Base-by-base conservation (phyloP, 2,888 invertebrate species). In the Patella ulyssiponensis region DNA sequence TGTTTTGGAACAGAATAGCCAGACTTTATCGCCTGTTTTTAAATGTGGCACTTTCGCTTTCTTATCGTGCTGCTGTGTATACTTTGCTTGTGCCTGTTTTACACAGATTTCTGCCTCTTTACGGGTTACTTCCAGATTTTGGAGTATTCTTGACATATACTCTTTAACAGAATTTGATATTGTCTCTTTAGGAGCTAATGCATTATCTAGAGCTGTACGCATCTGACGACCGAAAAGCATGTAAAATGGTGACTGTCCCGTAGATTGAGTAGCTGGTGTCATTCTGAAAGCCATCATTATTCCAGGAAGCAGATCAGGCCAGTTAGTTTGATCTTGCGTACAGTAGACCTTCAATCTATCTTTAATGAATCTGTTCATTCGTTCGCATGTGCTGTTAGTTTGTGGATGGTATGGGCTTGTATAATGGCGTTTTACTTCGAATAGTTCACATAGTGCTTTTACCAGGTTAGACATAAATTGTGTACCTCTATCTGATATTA, bases 401-500 rank as follows among this genome's bases (percentile, higher is more conserved):
- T 71, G 74, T 7, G 77, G 58, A n/a, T 75, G 75, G 15, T 70
- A 78, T 11, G 71, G 56, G 2, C 51, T 71, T 12, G 75, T 78
- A 12, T 33, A 52, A 56, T 20, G 20, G 14, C 51, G 44, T 33
- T 71, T 71, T 17, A 78, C 52, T 2, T 75, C 53, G 33, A 75
- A 23, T 14, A 78, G n/a, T 27, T 71, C 53, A 54, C 71, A 75
- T n/a, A 78, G 20, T 12, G 71, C 58, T 44, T 33, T 20, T 52
- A 81, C 76, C 15, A 81, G 14, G 2, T 72, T 56, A 3, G 80
- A 81, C 69, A 80, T 71, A 53, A 82, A 81, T 27, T 81, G 77
- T 17, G 64, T n/a, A n/a, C 81, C 82, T 76, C 79, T 76, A 33
- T 82, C 81, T 14, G 79, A 80, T 23, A 80, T 44, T 14, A 82